Conservation (phyloP, 2,113 vertebrate genomes). For the Chauna torquata region DNA sequence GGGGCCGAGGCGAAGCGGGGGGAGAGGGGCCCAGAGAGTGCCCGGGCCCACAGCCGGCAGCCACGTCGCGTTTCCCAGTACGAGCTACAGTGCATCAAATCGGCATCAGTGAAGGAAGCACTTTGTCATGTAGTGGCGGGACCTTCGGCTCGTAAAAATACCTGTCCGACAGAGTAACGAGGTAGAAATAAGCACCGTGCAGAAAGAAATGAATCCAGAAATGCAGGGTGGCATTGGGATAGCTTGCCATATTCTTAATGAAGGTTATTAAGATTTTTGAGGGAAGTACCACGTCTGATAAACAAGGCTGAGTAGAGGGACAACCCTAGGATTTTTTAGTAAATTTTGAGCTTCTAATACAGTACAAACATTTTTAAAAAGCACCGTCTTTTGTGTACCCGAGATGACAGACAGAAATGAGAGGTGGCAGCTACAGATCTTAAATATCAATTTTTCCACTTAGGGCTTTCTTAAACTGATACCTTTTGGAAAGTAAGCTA, state of each 20-base stretch:
- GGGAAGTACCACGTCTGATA: too few relatives aligned
- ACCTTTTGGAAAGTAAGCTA: not conserved
- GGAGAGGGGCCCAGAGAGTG: not conserved
- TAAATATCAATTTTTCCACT: not conserved
- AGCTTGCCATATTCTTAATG: not conserved
- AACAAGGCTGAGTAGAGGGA: not conserved
- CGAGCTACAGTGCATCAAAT: not conserved
- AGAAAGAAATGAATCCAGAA: not conserved
- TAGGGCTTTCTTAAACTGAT: not conserved
- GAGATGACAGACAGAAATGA: not conserved
- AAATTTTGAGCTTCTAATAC: not conserved
- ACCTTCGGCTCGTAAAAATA: not conserved
- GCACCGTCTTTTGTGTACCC: too few relatives aligned
- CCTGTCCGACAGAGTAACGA: too few relatives aligned
- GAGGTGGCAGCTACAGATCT: rapidly evolving
- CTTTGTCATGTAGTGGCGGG: rapidly evolving
- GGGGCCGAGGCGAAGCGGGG: too few relatives aligned
- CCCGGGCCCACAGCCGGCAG: too few relatives aligned
- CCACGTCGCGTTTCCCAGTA: too few relatives aligned
- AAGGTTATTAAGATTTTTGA: not conserved
- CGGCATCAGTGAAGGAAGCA: too few relatives aligned
- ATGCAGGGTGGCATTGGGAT: not conserved
- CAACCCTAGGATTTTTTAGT: not conserved
- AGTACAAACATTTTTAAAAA: not conserved
- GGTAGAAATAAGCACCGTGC: too few relatives aligned